phyloP scores from a whole-genome alignment of 2,113 vertebrate genomes.

The Carollia perspicillata region DNA sequence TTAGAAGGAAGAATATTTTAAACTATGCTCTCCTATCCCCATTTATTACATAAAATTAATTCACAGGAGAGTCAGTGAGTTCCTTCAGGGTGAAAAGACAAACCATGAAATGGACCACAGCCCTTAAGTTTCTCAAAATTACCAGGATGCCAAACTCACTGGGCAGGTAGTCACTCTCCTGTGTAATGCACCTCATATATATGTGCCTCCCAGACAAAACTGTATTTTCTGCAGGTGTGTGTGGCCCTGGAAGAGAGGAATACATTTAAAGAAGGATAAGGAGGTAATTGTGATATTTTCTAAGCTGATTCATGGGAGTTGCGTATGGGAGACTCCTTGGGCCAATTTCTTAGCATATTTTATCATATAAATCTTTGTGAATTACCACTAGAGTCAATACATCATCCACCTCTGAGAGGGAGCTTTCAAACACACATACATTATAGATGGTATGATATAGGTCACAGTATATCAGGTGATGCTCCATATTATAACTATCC shows the following conservation, averaged over 20 bases:
- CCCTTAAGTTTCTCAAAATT: background rate
- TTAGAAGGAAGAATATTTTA: constrained; percentile 18
- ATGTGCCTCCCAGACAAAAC: background rate
- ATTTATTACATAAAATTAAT: background rate
- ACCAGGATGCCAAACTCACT: background rate
- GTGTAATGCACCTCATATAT: background rate
- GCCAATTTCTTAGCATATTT: background rate
- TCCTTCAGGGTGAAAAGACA: background rate
- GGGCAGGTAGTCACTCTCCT: background rate
- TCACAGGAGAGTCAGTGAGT: background rate
- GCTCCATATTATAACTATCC: background rate
- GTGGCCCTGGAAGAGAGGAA: background rate
- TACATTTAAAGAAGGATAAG: background rate
- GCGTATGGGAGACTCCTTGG: background rate
- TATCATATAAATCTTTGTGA: background rate
- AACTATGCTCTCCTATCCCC: background rate
- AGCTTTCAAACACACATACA: too few relatives aligned
- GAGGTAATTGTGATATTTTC: background rate
- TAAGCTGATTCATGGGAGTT: background rate
- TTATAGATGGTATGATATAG: background rate
- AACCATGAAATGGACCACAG: background rate
- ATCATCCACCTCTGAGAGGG: background rate
- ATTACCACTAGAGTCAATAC: background rate
- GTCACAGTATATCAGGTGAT: background rate
- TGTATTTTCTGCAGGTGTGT: background rate